A percentile compares a stretch with the other conserved stretches of the same genome.
These are phyloP conservation scores for Neuroscelio doddi DNA, from an alignment of 2,888 invertebrate species.

Conservation along the genomic window DNA sequence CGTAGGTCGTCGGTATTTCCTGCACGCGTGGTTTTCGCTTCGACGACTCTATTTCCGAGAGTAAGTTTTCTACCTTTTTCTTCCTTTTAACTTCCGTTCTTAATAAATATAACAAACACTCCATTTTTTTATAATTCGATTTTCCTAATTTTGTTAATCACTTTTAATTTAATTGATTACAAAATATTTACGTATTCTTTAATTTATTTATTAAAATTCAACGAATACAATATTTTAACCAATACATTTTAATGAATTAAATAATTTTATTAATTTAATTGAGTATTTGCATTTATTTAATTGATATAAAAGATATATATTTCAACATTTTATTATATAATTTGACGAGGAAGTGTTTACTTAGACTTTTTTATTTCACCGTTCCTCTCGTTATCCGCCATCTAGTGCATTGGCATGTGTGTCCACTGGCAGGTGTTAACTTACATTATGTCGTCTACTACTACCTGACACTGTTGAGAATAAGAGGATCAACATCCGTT, in stretches of 20 bases:
- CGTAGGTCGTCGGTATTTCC: constrained; percentile 51
- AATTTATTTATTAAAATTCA: too few relatives aligned
- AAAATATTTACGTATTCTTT: too few relatives aligned
- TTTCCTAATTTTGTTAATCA: too few relatives aligned
- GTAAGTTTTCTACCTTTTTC: constrained; percentile 28
- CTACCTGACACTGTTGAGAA: constrained; percentile 24
- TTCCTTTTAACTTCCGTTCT: constrained; percentile 25
- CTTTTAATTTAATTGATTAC: too few relatives aligned
- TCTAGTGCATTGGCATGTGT: constrained; percentile 27
- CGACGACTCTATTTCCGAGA: constrained; percentile 41
- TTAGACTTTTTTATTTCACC: constrained; percentile 29
- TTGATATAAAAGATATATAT: too few relatives aligned
- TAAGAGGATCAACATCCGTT: constrained; percentile 30
- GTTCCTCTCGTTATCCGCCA: constrained; percentile 28
- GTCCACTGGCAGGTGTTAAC: constrained; percentile 31
- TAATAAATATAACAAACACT: neutral
- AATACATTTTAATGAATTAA: too few relatives aligned
- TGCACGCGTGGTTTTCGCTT: constrained; percentile 46
- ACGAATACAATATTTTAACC: too few relatives aligned
- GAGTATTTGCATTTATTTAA: too few relatives aligned
- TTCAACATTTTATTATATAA: too few relatives aligned
- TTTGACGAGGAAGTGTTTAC: constrained; percentile 3
- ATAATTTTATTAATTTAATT: too few relatives aligned
- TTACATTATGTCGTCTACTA: constrained; percentile 32
- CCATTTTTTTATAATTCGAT: too few relatives aligned